phyloP scores from a whole-genome alignment of 2,888 invertebrate genomes.

The Lobophora halterata region DNA sequence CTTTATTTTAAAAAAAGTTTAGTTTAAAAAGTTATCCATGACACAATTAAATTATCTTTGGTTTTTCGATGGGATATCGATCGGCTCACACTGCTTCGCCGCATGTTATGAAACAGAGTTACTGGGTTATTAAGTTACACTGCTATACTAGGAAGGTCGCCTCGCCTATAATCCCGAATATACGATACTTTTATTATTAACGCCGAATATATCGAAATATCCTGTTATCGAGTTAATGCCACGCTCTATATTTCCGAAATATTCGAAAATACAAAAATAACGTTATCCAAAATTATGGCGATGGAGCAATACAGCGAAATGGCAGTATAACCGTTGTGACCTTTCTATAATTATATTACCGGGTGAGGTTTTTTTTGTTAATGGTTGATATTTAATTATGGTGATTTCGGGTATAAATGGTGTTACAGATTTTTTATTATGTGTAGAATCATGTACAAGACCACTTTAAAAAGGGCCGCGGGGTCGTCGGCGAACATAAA shows the following conservation, averaged over 20 bases:
- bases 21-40: background rate
- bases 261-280: constrained; percentile 5
- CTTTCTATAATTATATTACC: constrained; percentile 18
- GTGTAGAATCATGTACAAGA: too few relatives aligned
- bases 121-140: constrained; percentile 5
- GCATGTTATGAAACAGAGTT: background rate
- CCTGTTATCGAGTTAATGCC: constrained; percentile 28
- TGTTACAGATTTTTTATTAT: too few relatives aligned
- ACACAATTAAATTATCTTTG: constrained; percentile 1
- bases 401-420: constrained; percentile 11
- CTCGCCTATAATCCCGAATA: constrained; percentile 43
- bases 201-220: constrained; percentile 28
- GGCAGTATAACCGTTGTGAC: constrained; percentile 15
- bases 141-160: constrained; percentile 33
- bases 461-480: background rate
- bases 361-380: constrained; percentile 17
- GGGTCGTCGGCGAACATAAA: too few relatives aligned
- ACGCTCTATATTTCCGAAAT: constrained; percentile 20
- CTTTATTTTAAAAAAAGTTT: too few relatives aligned
- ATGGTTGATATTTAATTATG: constrained; percentile 12
- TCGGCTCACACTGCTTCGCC: background rate
- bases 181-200: constrained; percentile 37
- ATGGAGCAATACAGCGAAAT: constrained; percentile 20
- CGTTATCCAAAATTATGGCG: constrained; percentile 19
- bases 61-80: background rate